These are phyloP conservation scores for Zosterops pallidus DNA, from an alignment of 2,113 vertebrate species.

Conservation along the genomic window DNA sequence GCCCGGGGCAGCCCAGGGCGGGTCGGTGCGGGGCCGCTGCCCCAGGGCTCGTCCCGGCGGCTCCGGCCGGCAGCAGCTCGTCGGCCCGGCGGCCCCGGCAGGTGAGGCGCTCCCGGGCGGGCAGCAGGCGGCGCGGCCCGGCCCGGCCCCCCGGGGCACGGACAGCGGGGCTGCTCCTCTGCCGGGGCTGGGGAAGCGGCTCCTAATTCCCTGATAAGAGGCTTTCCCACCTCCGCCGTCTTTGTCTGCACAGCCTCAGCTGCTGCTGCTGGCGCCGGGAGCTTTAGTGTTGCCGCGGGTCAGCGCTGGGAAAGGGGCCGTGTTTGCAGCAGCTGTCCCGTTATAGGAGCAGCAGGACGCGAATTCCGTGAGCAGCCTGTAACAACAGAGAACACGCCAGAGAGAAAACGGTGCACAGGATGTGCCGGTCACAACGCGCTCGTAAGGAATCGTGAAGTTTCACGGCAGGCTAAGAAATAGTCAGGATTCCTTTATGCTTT, in stretches of 20 bases:
- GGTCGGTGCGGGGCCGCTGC: too few relatives aligned
- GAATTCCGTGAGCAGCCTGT: neutral
- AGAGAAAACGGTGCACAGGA: accelerated
- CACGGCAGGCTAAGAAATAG: neutral
- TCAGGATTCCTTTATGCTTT: neutral
- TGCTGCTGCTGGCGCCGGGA: neutral
- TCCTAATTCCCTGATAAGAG: neutral
- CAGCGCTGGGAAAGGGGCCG: neutral
- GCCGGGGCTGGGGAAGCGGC: neutral
- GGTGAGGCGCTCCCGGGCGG: neutral
- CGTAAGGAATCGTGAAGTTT: neutral
- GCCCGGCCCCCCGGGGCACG: neutral
- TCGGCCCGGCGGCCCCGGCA: neutral
- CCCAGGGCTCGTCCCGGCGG: too few relatives aligned
- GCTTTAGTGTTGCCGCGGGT: neutral
- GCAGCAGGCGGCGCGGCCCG: neutral
- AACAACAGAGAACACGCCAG: accelerated
- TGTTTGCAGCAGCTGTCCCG: neutral
- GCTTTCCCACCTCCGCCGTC: slow-evolving; percentile 4
- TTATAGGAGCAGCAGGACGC: neutral
- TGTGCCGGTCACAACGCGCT: neutral
- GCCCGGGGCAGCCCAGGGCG: too few relatives aligned
- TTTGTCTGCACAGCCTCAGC: neutral
- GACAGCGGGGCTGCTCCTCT: neutral
- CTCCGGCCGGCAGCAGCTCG: too few relatives aligned